Evolutionary conservation across 2,888 invertebrate genomes (phyloP).

Genomic region (Polydesmus complanatus): DNA sequence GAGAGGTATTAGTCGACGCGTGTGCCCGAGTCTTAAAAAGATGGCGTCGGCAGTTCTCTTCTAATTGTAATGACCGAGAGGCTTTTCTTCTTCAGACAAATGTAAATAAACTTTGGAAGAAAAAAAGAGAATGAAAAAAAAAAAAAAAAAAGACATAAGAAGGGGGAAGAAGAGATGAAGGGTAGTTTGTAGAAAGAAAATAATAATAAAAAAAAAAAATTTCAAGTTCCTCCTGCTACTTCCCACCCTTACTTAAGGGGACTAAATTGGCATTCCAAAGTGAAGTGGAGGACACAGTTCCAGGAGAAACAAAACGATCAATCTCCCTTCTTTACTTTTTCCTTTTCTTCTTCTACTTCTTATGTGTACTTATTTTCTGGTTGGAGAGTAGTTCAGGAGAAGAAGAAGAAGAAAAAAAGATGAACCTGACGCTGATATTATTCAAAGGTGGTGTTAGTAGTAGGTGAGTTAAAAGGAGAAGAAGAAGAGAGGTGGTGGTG

Average conservation of each 20-base stretch:
- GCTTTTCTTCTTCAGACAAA: background rate
- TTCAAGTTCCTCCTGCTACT: background rate
- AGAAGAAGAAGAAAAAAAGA: background rate
- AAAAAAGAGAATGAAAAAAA: background rate
- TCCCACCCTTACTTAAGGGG: too few species aligned
- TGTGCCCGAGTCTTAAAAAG: background rate
- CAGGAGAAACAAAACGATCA: background rate
- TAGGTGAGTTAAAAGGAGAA: background rate
- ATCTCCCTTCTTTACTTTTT: background rate
- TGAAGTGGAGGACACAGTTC: background rate
- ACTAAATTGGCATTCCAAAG: background rate
- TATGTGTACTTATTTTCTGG: too few species aligned
- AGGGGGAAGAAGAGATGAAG: background rate
- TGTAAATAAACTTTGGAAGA: background rate
- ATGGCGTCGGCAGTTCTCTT: background rate
- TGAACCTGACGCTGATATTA: background rate
- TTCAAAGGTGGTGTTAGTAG: background rate
- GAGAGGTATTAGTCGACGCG: too few species aligned
- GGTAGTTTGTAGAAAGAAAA: background rate
- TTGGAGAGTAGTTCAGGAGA: too few species aligned
- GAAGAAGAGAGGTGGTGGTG: background rate
- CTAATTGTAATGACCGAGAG: background rate
- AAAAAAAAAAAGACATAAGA: too few species aligned
- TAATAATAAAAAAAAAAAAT: background rate
- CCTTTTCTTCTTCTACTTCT: background rate